Evolutionary conservation across 2,888 invertebrate species (phyloP), one percentile per base, ranked within the genome.

Genomic region (Polymixis flavicincta): DNA sequence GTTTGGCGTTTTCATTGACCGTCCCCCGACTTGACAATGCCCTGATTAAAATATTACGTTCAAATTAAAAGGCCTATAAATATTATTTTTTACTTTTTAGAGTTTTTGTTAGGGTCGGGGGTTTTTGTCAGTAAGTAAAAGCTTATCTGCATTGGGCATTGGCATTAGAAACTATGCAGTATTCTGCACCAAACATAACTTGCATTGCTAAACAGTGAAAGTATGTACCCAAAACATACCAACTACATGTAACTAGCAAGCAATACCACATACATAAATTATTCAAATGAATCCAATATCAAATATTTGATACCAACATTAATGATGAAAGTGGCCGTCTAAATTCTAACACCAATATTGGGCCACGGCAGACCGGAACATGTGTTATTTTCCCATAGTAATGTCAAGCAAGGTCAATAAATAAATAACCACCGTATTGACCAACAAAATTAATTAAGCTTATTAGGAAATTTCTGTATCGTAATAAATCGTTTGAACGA

Each of bases 251-350:
- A 73, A 64, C 60, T 13, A 50, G 32, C 60, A 66, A 71, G 42
- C 65, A 74, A 67, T 57, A 67, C 48, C n/a, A 48, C 52, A 57
- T 54, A 71, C 84, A 61, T 72, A 71, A 60, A 64, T 85, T 81
- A 85, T 82, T 71, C 71, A 82, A 77, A 82, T 76, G 32, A 64
- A 45, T 45, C 55, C 57, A 73, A 76, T 25, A 65, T 37, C 77
- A 71, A 83, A 85, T 85, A 85, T 83, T 83, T 85, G 71, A 14
- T 70, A 57, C 77, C 67, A 77, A 85, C 67, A 68, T 60, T 69
- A 42, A 52, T 73, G 52, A 82, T 65, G 71, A 81, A 83, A 83
- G 77, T 77, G 64, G 73, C 71, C 71, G 54, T 71, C 60, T 45
- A 61, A 76, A 25, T 61, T 48, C 45, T 61, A 76, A 81, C 54